phyloP scores from a whole-genome alignment of 2,888 invertebrate species.

The Andrena dorsata region DNA sequence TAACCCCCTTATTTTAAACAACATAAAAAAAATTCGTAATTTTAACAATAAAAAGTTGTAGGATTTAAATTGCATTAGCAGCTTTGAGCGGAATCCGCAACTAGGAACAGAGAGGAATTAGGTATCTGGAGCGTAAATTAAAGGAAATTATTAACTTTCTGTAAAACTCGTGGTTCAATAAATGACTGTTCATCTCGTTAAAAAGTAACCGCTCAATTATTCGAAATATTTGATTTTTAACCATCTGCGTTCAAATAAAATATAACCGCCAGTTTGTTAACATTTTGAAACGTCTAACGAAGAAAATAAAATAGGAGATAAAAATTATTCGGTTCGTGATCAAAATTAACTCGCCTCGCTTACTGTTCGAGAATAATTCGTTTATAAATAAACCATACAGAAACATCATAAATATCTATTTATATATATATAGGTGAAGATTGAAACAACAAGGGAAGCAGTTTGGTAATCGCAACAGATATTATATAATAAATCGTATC shows the following conservation, averaged over 20 bases:
- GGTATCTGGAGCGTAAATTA: too few species aligned
- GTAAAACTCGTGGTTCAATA: too few species aligned
- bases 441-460: slow-evolving; percentile 37
- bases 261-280: background rate
- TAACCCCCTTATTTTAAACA: too few species aligned
- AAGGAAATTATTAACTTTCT: too few species aligned
- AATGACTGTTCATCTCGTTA: too few species aligned
- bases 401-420: slow-evolving; percentile 19
- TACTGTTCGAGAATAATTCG: background rate
- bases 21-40: too few species aligned
- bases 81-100: too few species aligned
- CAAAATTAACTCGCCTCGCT: background rate
- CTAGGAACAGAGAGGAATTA: too few species aligned
- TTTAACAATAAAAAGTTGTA: too few species aligned
- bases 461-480: slow-evolving; percentile 81
- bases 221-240: too few species aligned
- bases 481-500: slow-evolving; percentile 83
- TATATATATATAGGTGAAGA: slow-evolving; percentile 17
- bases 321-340: background rate
- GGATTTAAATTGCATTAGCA: too few species aligned
- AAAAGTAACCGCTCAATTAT: too few species aligned
- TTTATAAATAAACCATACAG: slow-evolving; percentile 12
- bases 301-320: background rate
- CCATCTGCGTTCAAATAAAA: background rate
- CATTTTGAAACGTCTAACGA: background rate